Evolutionary conservation across 2,797 vertebrate species (phyloP).

Genomic region (Poecilia gillii): DNA sequence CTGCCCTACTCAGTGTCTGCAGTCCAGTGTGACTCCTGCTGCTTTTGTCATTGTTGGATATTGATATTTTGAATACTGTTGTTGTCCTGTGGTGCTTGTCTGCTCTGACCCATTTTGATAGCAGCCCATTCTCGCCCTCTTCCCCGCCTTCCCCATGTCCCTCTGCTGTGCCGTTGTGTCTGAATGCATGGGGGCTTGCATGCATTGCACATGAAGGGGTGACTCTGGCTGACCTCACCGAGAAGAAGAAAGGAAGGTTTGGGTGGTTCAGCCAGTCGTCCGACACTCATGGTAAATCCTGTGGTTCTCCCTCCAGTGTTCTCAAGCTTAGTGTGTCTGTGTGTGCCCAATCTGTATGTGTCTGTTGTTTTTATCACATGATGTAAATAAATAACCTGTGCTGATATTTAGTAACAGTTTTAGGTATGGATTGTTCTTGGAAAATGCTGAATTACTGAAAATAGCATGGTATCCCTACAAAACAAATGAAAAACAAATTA

Average conservation of each 20-base stretch:
- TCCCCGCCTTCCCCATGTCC: conserved; percentile 58
- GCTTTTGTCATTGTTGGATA: conserved; percentile 73
- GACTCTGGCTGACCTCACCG: conserved; percentile 95
- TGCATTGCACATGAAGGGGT: conserved; percentile 92
- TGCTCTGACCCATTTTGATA: conserved; percentile 82
- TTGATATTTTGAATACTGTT: conserved; percentile 79
- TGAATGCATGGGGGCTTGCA: conserved; percentile 88
- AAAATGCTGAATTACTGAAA: not conserved
- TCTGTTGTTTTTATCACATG: conserved; percentile 12
- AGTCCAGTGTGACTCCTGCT: conserved; percentile 66
- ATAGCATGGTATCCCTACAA: not conserved
- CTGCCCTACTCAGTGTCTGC: conserved; percentile 75
- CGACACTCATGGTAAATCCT: conserved; percentile 96
- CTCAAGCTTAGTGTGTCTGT: conserved; percentile 42
- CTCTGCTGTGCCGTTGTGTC: conserved; percentile 83
- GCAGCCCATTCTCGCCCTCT: conserved; percentile 80
- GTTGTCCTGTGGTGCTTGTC: conserved; percentile 78
- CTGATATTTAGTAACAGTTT: not conserved
- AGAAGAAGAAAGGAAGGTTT: conserved; percentile 98
- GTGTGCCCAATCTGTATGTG: conserved; percentile 9
- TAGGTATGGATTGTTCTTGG: not conserved
- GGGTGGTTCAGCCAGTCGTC: conserved; percentile 94
- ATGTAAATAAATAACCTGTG: not conserved
- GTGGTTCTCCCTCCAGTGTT: conserved; percentile 74
- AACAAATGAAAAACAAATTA: not conserved